Conservation (phyloP, 2,797 vertebrate species). For the Astyanax mexicanus region DNA sequence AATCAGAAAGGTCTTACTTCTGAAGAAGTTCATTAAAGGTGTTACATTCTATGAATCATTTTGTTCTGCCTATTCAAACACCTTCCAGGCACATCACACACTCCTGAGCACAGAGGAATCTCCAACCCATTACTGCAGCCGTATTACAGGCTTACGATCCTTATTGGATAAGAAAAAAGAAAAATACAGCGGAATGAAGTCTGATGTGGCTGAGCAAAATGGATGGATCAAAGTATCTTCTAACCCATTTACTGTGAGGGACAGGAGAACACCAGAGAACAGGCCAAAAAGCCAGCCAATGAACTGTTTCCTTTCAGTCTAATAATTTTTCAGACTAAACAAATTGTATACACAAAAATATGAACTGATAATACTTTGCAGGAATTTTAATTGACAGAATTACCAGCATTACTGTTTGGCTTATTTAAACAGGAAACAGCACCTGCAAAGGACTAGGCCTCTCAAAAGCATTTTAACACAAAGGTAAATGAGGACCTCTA, state of each 20-base stretch:
- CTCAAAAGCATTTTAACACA: no score
- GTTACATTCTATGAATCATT: constrained; percentile 11
- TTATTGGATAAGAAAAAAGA: constrained; percentile 51
- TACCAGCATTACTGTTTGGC: no score
- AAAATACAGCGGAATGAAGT: constrained; percentile 43
- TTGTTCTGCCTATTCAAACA: constrained; percentile 15
- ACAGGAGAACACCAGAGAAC: constrained; percentile 34
- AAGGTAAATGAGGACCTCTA: no score
- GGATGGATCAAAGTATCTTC: constrained; percentile 66
- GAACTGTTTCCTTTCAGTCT: constrained; percentile 50
- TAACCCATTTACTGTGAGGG: constrained; percentile 55
- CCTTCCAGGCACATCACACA: constrained; percentile 25
- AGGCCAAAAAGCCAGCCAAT: constrained; percentile 34
- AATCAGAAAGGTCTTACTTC: constrained; percentile 14
- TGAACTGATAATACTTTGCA: constrained; percentile 39
- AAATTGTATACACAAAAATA: neutral
- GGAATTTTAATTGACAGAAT: no score
- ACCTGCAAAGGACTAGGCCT: no score
- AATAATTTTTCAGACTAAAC: constrained; percentile 49
- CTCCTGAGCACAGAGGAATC: constrained; percentile 23
- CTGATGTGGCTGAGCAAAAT: constrained; percentile 53
- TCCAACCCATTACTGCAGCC: constrained; percentile 47
- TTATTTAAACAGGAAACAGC: no score
- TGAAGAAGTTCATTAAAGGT: constrained; percentile 14
- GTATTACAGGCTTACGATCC: constrained; percentile 59